Evolutionary conservation across 2,888 invertebrate genomes (phyloP).

Genomic region (Machimus rusticus): DNA sequence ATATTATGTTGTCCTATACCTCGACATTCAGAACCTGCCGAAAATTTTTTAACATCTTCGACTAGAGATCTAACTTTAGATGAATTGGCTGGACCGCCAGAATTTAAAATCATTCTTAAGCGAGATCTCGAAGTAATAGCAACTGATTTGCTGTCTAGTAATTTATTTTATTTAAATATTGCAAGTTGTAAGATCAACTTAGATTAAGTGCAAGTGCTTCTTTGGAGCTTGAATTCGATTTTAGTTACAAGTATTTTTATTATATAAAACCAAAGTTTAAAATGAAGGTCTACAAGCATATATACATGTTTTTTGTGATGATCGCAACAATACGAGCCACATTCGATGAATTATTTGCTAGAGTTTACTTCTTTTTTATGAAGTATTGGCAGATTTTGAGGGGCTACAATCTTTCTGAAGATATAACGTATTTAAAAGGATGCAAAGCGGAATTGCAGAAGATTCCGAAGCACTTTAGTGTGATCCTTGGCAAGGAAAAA

Average conservation of each 20-base stretch:
- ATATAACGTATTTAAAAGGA: constrained; percentile 68
- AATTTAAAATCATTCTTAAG: background rate
- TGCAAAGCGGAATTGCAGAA: constrained; percentile 61
- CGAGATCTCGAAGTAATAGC: background rate
- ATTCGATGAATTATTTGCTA: background rate
- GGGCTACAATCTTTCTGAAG: constrained; percentile 51
- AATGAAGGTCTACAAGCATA: background rate
- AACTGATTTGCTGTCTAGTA: background rate
- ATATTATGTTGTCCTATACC: background rate
- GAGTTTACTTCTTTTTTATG: background rate
- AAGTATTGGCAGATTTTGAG: background rate
- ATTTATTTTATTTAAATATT: background rate
- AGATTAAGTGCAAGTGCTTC: background rate
- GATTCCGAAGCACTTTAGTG: constrained; percentile 74
- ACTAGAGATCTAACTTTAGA: background rate
- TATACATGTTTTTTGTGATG: background rate
- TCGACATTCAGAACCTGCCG: background rate
- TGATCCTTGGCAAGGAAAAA: constrained; percentile 70
- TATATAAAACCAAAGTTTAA: background rate
- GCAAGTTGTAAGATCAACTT: background rate
- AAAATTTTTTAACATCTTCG: background rate
- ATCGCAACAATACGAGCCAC: background rate
- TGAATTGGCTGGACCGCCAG: background rate
- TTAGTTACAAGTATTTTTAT: background rate
- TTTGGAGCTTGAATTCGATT: background rate